Evolutionary conservation across 2,888 invertebrate genomes (phyloP), one percentile per base, ranked within the genome.

Genomic region (Drosophila barbarae): DNA sequence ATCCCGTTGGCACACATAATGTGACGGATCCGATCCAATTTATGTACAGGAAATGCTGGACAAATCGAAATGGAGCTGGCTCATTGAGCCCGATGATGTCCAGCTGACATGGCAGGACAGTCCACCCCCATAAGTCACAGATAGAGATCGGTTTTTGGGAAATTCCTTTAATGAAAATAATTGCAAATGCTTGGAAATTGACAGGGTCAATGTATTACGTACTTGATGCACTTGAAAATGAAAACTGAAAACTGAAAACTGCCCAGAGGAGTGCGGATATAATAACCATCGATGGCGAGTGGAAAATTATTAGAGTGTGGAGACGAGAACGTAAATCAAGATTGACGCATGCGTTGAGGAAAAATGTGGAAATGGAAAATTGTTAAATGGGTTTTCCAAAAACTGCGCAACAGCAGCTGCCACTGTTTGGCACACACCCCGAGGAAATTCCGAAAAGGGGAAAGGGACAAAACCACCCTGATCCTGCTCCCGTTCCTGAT

Each of bases 331-430:
- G 44, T 63, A 63, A 63, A 63, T 63, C 51, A 63, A 63, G 65
- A 38, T 76, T 74, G 77, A 82, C 77, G 85, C 81, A 83, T 73
- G 85, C 80, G 84, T 52, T 70, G 18, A 18, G 18, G 18, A 18
- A 18, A 18, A 18, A 18, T 18, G 57, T 53, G 18, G 42, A 35
- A 64, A 46, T 46, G 18, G 44, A 18, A 46, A 46, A 46, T 46
- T 30, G 8, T 32, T 47, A 21, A 47, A 69, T 69, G 52, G 50
- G 47, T 61, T 66, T 42, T 38, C 51, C 21, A 30, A 23, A 23
- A 71, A 73, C 68, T 85, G 85, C 84, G 81, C 84, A 83, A 65
- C 60, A 46, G 83, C 79, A 63, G 68, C 80, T 76, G 85, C 76
- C 64, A 63, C 67, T 57, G 72, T 68, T 47, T 53, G 42, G 70